These are phyloP conservation scores for Probaryconus sp. DNA, from an alignment of 1,140 invertebrate species.

Conservation along the genomic window DNA sequence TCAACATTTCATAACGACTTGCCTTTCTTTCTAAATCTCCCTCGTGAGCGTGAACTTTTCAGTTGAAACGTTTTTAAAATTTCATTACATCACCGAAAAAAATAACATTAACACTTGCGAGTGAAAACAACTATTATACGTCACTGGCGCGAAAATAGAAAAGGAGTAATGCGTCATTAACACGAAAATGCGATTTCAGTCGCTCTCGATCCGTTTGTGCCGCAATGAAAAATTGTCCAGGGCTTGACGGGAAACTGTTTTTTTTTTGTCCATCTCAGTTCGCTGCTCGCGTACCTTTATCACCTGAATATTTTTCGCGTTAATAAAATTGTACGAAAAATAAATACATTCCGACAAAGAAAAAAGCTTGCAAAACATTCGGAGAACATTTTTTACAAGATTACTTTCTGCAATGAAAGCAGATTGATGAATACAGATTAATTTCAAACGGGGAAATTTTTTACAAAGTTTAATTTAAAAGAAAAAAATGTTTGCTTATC, in stretches of 20 bases:
- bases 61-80: conserved; percentile 13
- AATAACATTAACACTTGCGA: conserved; percentile 36
- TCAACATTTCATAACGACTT: too few species aligned
- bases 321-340: conserved; percentile 41
- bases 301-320: conserved; percentile 39
- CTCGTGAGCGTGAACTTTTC: too few species aligned
- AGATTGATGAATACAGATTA: too few species aligned
- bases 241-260: conserved; percentile 44
- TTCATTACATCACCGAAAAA: conserved; percentile 23
- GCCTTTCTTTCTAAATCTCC: too few species aligned
- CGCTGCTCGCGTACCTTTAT: conserved; percentile 44
- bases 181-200: conserved; percentile 62
- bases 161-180: conserved; percentile 57
- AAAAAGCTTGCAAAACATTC: conserved; percentile 14
- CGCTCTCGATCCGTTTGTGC: conserved; percentile 45
- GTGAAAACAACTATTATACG: conserved; percentile 43
- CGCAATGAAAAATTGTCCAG: conserved; percentile 54
- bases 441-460: too few species aligned
- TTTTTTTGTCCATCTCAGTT: conserved; percentile 43
- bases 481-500: too few species aligned
- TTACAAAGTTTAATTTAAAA: too few species aligned
- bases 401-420: conserved; percentile 4
- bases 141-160: conserved; percentile 30
- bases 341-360: conserved; percentile 44
- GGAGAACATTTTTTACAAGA: conserved; percentile 19